A percentile compares a stretch with the other conserved stretches of the same genome.
These are phyloP conservation scores for Taurulus bubalis DNA, from an alignment of 2,113 vertebrate genomes.

Conservation along the genomic window DNA sequence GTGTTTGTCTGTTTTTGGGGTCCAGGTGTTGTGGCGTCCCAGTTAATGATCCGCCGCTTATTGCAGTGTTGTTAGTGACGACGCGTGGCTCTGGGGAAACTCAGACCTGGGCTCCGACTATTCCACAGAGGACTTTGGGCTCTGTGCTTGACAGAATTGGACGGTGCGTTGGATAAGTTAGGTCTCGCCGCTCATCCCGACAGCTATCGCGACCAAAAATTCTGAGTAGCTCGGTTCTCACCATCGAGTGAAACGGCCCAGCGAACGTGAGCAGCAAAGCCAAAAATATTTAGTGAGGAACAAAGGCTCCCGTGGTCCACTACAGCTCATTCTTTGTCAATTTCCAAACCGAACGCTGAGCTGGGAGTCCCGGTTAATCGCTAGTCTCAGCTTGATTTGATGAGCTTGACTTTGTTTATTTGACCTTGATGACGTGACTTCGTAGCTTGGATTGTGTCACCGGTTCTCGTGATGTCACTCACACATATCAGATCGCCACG, in stretches of 20 bases:
- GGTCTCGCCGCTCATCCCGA: not conserved
- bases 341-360: not conserved
- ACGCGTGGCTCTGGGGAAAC: constrained; percentile 15
- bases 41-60: constrained; percentile 27
- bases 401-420: not conserved
- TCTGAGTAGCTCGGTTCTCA: not conserved
- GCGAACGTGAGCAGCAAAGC: not conserved
- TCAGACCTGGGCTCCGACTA: not conserved
- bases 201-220: not conserved
- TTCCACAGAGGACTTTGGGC: not conserved
- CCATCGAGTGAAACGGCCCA: not conserved
- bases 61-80: constrained; percentile 1
- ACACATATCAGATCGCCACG: constrained; percentile 66
- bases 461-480: constrained; percentile 9
- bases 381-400: not conserved
- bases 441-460: constrained; percentile 2
- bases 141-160: not conserved
- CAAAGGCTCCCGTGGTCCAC: not conserved
- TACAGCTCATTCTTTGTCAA: not conserved
- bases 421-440: not conserved
- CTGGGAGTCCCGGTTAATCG: not conserved
- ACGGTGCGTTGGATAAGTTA: not conserved
- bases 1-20: not conserved
- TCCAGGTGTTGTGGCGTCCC: constrained; percentile 19
- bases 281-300: not conserved